phyloP scores from a whole-genome alignment of 92 coral and sea anemone species.

The Phymanthus crucifer region DNA sequence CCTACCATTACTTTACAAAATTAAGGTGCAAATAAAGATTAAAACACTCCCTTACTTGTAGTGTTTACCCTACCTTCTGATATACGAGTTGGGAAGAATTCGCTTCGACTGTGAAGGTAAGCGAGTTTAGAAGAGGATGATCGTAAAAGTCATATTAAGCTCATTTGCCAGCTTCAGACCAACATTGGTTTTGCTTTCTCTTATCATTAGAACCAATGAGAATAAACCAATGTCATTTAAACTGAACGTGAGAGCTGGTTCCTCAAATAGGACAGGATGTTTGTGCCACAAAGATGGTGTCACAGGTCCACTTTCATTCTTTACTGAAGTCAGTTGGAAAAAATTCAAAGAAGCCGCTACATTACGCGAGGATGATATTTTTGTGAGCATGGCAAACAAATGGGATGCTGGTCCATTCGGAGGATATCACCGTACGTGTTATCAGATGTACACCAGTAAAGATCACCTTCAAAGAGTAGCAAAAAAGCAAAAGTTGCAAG shows the following conservation, averaged over 20 bases:
- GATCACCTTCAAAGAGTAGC: conserved; percentile 35
- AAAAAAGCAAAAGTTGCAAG: conserved; percentile 24
- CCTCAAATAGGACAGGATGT: conserved; percentile 21
- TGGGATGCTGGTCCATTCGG: conserved; percentile 62
- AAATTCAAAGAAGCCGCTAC: conserved; percentile 42
- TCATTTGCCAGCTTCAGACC: not conserved
- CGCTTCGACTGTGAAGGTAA: not conserved
- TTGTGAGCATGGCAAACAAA: conserved; percentile 27
- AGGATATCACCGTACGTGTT: conserved; percentile 41
- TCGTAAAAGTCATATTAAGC: not conserved
- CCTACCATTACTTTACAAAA: too few relatives aligned
- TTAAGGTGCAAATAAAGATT: not conserved
- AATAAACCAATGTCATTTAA: not conserved
- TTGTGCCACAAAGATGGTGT: conserved; percentile 48
- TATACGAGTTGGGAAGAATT: not conserved
- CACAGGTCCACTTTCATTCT: conserved; percentile 40
- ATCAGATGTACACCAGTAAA: conserved; percentile 49
- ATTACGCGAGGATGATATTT: conserved; percentile 31
- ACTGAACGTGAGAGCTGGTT: not conserved
- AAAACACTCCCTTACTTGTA: not conserved
- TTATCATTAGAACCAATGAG: not conserved
- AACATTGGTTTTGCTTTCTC: not conserved
- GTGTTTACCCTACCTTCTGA: not conserved
- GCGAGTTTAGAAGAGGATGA: not conserved
- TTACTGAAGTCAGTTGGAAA: conserved; percentile 45